A percentile compares a stretch with the other conserved stretches of the same genome.
Conservation (phyloP, 2,797 vertebrate species). For the Hemibagrus guttatus region DNA sequence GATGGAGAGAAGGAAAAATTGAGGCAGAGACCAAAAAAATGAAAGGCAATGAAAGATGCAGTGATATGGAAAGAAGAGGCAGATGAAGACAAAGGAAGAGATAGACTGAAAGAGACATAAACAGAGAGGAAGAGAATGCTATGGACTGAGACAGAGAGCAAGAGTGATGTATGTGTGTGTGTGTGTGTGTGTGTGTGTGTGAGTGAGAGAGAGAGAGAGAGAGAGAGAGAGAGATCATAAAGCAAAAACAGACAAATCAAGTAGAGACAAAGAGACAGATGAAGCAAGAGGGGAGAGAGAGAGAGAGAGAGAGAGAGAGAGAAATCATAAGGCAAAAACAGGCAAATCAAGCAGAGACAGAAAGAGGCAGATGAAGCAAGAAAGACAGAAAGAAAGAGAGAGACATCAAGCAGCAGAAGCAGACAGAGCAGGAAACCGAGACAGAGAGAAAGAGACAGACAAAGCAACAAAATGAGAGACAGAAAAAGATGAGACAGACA, state of each 20-base stretch:
- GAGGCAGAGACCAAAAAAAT: neutral
- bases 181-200: neutral
- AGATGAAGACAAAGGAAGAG: conserved; percentile 22
- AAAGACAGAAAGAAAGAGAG: neutral
- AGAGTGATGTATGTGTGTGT: neutral
- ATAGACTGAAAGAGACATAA: conserved; percentile 12
- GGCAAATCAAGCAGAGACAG: neutral
- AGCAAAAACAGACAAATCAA: too few relatives aligned
- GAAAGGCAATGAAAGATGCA: conserved; percentile 5
- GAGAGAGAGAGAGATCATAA: too few relatives aligned
- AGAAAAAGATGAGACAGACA: neutral
- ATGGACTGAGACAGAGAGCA: neutral
- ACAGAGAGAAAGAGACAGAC: neutral
- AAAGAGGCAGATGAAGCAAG: neutral
- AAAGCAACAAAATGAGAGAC: too few relatives aligned
- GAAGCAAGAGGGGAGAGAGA: neutral
- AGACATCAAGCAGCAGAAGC: neutral
- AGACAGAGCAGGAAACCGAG: too few relatives aligned
- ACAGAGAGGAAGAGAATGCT: neutral
- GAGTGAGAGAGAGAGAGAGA: neutral
- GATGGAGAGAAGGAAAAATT: neutral
- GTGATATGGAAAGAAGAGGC: conserved; percentile 40
- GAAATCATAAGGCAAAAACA: neutral
- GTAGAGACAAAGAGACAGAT: neutral
- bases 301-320: neutral